Percentiles rank a stretch among this genome's conserved stretches.
These are phyloP conservation scores for Anolis apletophallus DNA, from an alignment of 2,797 vertebrate genomes.

Conservation along the genomic window DNA sequence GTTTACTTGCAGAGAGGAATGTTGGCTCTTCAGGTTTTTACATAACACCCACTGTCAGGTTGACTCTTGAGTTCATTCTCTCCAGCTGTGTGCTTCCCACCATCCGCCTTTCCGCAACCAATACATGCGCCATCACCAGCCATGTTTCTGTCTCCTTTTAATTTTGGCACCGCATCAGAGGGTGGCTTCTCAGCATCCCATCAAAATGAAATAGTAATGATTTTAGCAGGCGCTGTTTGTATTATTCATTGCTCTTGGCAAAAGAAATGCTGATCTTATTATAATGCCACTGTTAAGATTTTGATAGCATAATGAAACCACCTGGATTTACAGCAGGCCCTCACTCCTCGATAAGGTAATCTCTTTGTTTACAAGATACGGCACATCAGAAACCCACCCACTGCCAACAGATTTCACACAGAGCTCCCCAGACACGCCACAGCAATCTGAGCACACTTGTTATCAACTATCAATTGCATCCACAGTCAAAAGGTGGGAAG, in stretches of 20 bases:
- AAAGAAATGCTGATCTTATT: constrained; percentile 63
- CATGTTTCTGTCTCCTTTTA: constrained; percentile 33
- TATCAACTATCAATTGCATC: background rate
- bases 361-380: background rate
- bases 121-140: background rate
- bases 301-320: constrained; percentile 50
- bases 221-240: constrained; percentile 43
- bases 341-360: background rate
- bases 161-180: constrained; percentile 40
- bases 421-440: background rate
- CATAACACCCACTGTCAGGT: background rate
- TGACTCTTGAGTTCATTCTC: background rate
- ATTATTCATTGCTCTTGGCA: constrained; percentile 62
- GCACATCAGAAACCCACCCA: rapidly evolving
- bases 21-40: rapidly evolving
- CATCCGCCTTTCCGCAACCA: background rate
- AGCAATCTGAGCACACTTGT: rapidly evolving
- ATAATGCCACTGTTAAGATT: constrained; percentile 55
- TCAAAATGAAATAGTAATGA: constrained; percentile 44
- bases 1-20: background rate
- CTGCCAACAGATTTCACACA: rapidly evolving
- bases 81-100: constrained; percentile 15
- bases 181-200: constrained; percentile 47
- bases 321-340: constrained; percentile 47
- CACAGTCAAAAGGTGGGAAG: background rate